Conservation (phyloP, 2,888 invertebrate genomes). For the Mylabris sibirica region DNA sequence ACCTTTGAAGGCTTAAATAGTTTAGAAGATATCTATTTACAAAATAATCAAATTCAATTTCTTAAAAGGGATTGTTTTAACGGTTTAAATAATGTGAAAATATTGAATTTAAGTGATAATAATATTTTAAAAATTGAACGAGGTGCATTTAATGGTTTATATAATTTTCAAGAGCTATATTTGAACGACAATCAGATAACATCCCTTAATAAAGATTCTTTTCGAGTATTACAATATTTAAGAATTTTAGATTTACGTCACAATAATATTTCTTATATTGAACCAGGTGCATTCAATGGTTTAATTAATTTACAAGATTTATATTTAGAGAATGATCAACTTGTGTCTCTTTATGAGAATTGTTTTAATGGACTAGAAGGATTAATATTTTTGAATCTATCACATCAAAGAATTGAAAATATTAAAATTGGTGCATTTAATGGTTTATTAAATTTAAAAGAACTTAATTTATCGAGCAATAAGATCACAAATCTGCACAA, state of each 20-base stretch:
- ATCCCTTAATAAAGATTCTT: conserved; percentile 10
- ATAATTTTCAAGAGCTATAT: background rate
- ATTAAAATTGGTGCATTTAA: background rate
- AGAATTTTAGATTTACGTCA: background rate
- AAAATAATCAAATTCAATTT: background rate
- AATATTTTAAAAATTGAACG: conserved; percentile 7
- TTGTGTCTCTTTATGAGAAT: background rate
- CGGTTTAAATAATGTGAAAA: conserved; percentile 9
- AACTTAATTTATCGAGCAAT: background rate
- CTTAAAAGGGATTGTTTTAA: conserved; percentile 13
- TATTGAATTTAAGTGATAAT: conserved; percentile 16
- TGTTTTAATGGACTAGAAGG: conserved; percentile 4
- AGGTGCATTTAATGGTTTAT: background rate
- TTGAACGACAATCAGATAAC: conserved; percentile 15
- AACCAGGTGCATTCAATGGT: background rate
- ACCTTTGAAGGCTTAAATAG: conserved; percentile 1
- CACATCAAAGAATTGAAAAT: background rate
- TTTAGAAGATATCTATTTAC: background rate
- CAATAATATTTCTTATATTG: background rate
- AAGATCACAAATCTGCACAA: background rate
- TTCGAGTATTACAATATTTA: background rate
- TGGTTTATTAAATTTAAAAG: background rate
- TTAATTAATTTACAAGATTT: conserved; percentile 3
- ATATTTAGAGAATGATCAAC: conserved; percentile 16
- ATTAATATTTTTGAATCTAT: background rate